Conservation (phyloP, 2,888 invertebrate species). For the Eretmocerus hayati region DNA sequence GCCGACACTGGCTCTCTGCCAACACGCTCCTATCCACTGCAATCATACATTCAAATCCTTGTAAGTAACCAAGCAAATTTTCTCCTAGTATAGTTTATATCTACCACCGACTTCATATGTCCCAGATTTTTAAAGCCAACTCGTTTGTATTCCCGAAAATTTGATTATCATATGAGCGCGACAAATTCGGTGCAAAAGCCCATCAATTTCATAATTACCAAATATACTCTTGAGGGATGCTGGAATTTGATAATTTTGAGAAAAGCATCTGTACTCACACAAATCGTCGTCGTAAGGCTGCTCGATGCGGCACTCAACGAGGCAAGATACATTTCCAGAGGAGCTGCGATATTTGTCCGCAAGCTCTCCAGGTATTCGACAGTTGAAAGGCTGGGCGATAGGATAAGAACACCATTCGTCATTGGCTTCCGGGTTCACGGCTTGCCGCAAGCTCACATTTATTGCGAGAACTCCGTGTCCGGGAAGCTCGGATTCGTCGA, state of each 20-base stretch:
- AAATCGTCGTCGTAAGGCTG: conserved; percentile 54
- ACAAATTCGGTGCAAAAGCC: too few species aligned
- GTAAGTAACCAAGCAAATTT: too few species aligned
- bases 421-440: conserved; percentile 45
- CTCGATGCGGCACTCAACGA: conserved; percentile 64
- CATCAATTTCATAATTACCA: too few species aligned
- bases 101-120: too few species aligned
- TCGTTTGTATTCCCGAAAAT: too few species aligned
- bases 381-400: conserved; percentile 47
- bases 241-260: neutral
- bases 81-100: too few species aligned
- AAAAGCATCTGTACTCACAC: neutral
- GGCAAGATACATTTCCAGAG: conserved; percentile 53
- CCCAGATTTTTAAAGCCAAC: too few species aligned
- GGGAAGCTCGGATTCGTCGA: conserved; percentile 44
- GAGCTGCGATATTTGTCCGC: conserved; percentile 39
- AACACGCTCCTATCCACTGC: conserved; percentile 54
- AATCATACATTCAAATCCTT: too few species aligned
- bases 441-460: conserved; percentile 51
- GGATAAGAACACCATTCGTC: conserved; percentile 64
- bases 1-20: conserved; percentile 61
- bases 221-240: too few species aligned
- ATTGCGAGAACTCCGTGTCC: conserved; percentile 48
- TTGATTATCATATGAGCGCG: too few species aligned
- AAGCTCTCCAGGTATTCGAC: conserved; percentile 55